These are phyloP conservation scores for Physella acuta DNA, from an alignment of 1,140 invertebrate genomes.

Conservation along the genomic window DNA sequence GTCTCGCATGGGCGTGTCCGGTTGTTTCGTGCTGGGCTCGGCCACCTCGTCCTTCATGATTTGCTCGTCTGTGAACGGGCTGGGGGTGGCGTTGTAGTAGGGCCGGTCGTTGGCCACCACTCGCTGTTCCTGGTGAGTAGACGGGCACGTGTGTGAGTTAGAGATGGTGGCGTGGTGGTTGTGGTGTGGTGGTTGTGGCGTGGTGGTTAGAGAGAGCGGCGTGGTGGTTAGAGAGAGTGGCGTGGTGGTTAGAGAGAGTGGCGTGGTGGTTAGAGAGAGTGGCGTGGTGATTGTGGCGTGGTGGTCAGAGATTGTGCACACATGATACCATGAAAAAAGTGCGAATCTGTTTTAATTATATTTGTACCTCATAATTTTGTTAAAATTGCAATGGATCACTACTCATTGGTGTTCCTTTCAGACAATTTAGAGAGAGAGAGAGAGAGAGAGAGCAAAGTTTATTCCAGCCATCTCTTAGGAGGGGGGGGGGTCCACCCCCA, in stretches of 20 bases:
- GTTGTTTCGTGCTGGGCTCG: not conserved
- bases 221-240: not conserved
- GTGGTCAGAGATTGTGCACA: too few relatives aligned
- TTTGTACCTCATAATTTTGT: too few relatives aligned
- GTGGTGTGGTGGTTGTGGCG: too few relatives aligned
- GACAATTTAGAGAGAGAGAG: too few relatives aligned
- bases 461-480: too few relatives aligned
- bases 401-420: too few relatives aligned
- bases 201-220: not conserved
- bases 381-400: too few relatives aligned
- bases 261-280: not conserved
- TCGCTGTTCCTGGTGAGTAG: not conserved
- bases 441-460: too few relatives aligned
- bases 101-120: not conserved
- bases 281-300: too few relatives aligned
- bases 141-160: not conserved
- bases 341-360: too few relatives aligned
- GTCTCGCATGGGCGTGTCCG: not conserved
- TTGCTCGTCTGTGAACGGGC: slow-evolving; percentile 4
- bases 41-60: slow-evolving; percentile 14
- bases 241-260: not conserved
- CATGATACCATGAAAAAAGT: too few relatives aligned
- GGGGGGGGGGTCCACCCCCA: too few relatives aligned
- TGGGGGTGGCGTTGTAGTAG: slow-evolving; percentile 1
- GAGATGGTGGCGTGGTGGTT: not conserved